phyloP scores from a whole-genome alignment of 1,140 invertebrate genomes.

The Formica exsecta region DNA sequence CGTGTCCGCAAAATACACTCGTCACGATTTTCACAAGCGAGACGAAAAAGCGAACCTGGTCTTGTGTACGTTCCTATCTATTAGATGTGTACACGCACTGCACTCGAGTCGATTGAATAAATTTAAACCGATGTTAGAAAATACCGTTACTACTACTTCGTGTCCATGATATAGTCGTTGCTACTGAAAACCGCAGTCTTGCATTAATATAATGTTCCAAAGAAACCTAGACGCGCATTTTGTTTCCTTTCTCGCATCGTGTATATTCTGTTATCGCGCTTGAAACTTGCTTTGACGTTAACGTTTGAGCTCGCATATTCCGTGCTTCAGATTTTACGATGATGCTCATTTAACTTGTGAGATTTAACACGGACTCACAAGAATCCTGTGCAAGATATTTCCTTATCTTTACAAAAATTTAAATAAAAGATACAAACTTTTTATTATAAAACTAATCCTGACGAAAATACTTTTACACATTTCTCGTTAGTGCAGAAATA shows the following conservation, averaged over 20 bases:
- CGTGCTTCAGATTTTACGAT: constrained; percentile 1
- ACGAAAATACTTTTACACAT: neutral
- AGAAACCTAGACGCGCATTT: constrained; percentile 1
- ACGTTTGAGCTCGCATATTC: constrained; percentile 6
- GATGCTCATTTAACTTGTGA: too few relatives aligned
- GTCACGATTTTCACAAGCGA: constrained; percentile 66
- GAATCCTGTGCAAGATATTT: neutral
- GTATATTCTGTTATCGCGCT: constrained; percentile 49
- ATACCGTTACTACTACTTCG: constrained; percentile 71
- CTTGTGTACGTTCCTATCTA: neutral
- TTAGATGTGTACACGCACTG: constrained; percentile 17
- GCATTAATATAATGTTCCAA: constrained; percentile 22
- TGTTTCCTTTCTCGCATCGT: constrained; percentile 13
- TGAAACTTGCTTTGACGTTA: constrained; percentile 21
- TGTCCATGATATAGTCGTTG: constrained; percentile 68
- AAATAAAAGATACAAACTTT: constrained; percentile 10
- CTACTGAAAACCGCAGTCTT: constrained; percentile 72
- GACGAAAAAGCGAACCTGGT: constrained; percentile 16
- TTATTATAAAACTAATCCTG: neutral
- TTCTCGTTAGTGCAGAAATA: neutral
- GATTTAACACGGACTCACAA: neutral
- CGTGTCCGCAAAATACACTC: constrained; percentile 48
- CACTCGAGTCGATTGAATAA: constrained; percentile 68
- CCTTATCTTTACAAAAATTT: neutral
- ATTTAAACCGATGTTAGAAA: constrained; percentile 71